Base-by-base conservation (phyloP, 2,888 invertebrate species). In the Escarpia spicata region DNA sequence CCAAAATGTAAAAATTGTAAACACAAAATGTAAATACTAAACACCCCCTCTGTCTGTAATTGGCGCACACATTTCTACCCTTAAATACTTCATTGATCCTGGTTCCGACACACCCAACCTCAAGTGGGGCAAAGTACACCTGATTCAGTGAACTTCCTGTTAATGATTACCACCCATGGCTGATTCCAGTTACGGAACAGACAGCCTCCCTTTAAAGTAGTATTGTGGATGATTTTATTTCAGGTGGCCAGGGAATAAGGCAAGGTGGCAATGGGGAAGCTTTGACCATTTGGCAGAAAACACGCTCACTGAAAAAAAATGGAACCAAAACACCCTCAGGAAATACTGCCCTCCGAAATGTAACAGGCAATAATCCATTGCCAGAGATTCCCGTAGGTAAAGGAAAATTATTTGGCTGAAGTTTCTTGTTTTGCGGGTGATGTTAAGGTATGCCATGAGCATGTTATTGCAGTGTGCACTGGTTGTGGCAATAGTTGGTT, bases 401-500 rank as follows among this genome's bases (percentile, higher is more conserved):
- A 75, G 75, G 26, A 75, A 75, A 19, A 75, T 75, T 75, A 75
- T 75, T 75, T 75, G 75, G 75, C 75, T 75, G 75, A 75, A 75
- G 75, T 15, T 75, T 75, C n/a, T 75, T 75, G 26, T 75, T 52
- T 75, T 75, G 19, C 19, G 15, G 75, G 75, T 75, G 75, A 75
- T 6, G 15, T 26, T 26, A 26, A 75, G 75, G 26, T 75, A 26
- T n/a, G 75, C 75, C 75, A 75, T 19, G 75, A 26, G 75, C 75
- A 75, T 75, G 75, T 75, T 26, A 75, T 75, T 75, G 75, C 26
- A 26, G 75, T 75, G 75, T 75, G 75, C 75, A 75, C 19, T 75
- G 75, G 75, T 75, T 75, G 75, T 75, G 75, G 75, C 75, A 75
- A 75, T 75, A 75, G n/a, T 75, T 15, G 75, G n/a, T 3, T 75